A percentile compares a stretch with the other conserved stretches of the same genome.
phyloP scores from a whole-genome alignment of 2,797 vertebrate species.

The Xiphophorus birchmanni region DNA sequence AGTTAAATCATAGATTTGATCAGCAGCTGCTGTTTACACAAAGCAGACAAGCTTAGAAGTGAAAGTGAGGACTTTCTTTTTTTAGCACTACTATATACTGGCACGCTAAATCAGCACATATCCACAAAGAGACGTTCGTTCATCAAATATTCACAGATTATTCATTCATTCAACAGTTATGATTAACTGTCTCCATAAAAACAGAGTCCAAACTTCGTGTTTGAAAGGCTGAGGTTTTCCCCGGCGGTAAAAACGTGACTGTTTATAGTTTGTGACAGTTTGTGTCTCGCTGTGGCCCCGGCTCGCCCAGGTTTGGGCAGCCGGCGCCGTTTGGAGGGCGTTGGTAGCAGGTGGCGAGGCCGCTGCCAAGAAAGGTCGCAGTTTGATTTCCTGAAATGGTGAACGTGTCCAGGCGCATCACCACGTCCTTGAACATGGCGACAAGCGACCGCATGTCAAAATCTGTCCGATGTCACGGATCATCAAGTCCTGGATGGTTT shows the following conservation, averaged over 20 bases:
- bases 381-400: constrained; percentile 38
- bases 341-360: constrained; percentile 51
- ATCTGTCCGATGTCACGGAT: constrained; percentile 8
- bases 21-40: neutral
- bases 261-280: constrained; percentile 6
- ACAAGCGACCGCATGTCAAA: constrained; percentile 21
- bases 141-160: neutral
- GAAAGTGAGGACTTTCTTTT: neutral
- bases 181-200: neutral
- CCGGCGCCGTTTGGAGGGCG: constrained; percentile 42
- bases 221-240: neutral
- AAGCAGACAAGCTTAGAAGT: neutral
- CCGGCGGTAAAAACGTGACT: constrained; percentile 11
- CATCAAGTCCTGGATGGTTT: constrained; percentile 1
- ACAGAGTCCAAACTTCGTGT: constrained; percentile 1
- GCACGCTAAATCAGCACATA: too few relatives aligned
- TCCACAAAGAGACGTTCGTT: neutral
- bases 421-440: constrained; percentile 43
- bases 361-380: constrained; percentile 43
- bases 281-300: constrained; percentile 1
- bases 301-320: constrained; percentile 32
- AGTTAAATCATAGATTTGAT: neutral
- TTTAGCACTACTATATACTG: neutral
- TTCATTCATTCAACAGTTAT: neutral
- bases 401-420: constrained; percentile 17